These are phyloP conservation scores for Rhabdornis inornatus DNA, from an alignment of 2,113 vertebrate genomes.

Conservation along the genomic window DNA sequence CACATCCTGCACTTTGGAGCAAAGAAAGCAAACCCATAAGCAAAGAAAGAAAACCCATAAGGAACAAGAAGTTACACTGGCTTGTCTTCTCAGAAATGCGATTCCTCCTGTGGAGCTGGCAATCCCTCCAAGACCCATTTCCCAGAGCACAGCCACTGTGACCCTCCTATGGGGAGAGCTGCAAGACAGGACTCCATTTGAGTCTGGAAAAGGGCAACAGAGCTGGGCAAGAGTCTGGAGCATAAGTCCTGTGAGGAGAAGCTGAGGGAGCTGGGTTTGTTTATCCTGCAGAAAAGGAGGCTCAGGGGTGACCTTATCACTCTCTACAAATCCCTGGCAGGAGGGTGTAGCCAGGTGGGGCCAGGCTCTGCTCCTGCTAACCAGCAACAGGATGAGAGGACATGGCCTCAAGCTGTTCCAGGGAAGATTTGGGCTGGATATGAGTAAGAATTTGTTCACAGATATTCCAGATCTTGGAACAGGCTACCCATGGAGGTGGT, in stretches of 20 bases:
- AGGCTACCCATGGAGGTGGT: background rate
- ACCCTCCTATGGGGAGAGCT: background rate
- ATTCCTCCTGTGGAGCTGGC: background rate
- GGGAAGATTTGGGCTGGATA: background rate
- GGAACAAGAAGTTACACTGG: rapidly evolving
- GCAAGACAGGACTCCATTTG: background rate
- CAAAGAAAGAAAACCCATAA: background rate
- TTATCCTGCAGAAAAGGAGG: background rate
- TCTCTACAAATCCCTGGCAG: background rate
- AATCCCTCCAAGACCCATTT: background rate
- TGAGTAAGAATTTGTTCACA: background rate
- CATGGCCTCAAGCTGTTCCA: background rate
- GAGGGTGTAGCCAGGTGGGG: background rate
- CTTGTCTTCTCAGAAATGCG: background rate
- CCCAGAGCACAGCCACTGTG: rapidly evolving
- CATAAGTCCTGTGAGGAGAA: background rate
- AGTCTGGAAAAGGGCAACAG: background rate
- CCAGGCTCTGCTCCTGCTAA: rapidly evolving
- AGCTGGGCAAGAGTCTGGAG: background rate
- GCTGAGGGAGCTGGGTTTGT: background rate
- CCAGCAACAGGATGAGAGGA: background rate
- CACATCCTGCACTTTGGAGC: background rate
- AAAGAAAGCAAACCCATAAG: background rate
- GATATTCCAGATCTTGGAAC: background rate
- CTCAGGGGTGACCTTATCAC: background rate